phyloP scores from a whole-genome alignment of 2,888 invertebrate species.

The Thymelicus sylvestris region DNA sequence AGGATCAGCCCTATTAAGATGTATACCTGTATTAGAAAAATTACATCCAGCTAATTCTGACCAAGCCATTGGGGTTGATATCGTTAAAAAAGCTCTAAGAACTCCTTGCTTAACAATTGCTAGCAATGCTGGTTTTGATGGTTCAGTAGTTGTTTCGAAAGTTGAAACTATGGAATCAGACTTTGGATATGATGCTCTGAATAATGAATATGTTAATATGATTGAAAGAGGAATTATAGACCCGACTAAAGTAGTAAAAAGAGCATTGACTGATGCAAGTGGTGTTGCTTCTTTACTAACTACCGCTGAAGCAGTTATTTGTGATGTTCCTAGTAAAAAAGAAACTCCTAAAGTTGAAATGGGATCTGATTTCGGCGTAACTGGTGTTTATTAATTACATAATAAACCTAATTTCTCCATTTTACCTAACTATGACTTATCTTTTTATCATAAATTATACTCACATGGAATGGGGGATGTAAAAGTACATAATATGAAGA shows the following conservation, averaged over 20 bases:
- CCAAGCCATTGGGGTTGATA: slow-evolving; percentile 91
- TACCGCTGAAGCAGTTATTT: slow-evolving; percentile 98
- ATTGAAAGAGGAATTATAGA: slow-evolving; percentile 97
- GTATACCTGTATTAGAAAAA: slow-evolving; percentile 88
- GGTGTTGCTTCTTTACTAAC: slow-evolving; percentile 76
- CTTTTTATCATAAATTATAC: neutral
- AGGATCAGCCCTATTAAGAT: slow-evolving; percentile 94
- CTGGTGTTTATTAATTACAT: slow-evolving; percentile 42
- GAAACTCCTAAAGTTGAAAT: slow-evolving; percentile 36
- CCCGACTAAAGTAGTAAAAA: slow-evolving; percentile 91
- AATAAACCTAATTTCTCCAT: neutral
- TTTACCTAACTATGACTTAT: neutral
- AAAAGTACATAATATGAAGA: too few relatives aligned
- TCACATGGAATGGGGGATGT: too few relatives aligned
- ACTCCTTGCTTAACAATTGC: slow-evolving; percentile 96
- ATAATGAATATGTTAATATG: slow-evolving; percentile 94
- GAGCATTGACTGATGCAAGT: slow-evolving; percentile 73
- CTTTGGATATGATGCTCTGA: slow-evolving; percentile 95
- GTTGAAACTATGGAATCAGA: slow-evolving; percentile 90
- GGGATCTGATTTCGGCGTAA: slow-evolving; percentile 43
- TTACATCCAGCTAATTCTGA: slow-evolving; percentile 89
- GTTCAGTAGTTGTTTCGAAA: slow-evolving; percentile 94
- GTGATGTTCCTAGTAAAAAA: slow-evolving; percentile 84
- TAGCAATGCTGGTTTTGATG: slow-evolving; percentile 95
- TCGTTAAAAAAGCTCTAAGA: slow-evolving; percentile 92